Base-by-base conservation (phyloP, 2,888 invertebrate species). In the Drosophila suboccidentalis region DNA sequence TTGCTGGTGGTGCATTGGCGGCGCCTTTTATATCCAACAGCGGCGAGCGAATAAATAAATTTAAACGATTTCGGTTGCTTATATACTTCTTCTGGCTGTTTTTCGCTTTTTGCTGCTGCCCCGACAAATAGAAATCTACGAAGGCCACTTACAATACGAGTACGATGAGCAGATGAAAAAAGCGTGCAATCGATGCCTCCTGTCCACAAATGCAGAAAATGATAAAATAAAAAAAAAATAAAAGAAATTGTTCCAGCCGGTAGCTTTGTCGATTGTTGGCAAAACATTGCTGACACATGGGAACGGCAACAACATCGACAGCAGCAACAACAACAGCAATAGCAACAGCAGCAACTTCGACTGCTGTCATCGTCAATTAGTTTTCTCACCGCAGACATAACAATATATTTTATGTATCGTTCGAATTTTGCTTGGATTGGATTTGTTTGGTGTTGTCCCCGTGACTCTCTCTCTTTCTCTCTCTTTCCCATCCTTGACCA, bases 341-440 rank as follows among this genome's bases (percentile, higher is more conserved):
- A 32, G 9, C 39, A 1, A 19, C 64, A 39, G 34, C 60, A 4
- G 53, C 59, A 55, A 61, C 62, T 36, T 62, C 60, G 62, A 53
- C 57, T 47, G 75, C 78, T 85, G 88, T 85, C 82, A 86, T 87
- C 82, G 78, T 87, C 80, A 86, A 88, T 86, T 86, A 80, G 88
- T 82, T 86, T 89, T 88, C 86, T 89, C 80, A 85, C 72, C 90
- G 78, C 74, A 85, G 86, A 86, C 82, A 86, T 85, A 89, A 85
- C 86, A 86, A 89, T 85, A 89, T 85, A 84, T 84, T 84, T 89
- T 84, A 87, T 88, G 70, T 73, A 75, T 80, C 69, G 82, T 34
- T 70, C 64, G 75, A 61, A 51, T 58, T 61, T 63, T 64, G 73
- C 39, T 22, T 32, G 47, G 26, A 49, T 67, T 63, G 26, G 46